A percentile compares a stretch with the other conserved stretches of the same genome.
These are phyloP conservation scores for Siniperca knerii DNA, from an alignment of 2,113 vertebrate species.

Conservation along the genomic window DNA sequence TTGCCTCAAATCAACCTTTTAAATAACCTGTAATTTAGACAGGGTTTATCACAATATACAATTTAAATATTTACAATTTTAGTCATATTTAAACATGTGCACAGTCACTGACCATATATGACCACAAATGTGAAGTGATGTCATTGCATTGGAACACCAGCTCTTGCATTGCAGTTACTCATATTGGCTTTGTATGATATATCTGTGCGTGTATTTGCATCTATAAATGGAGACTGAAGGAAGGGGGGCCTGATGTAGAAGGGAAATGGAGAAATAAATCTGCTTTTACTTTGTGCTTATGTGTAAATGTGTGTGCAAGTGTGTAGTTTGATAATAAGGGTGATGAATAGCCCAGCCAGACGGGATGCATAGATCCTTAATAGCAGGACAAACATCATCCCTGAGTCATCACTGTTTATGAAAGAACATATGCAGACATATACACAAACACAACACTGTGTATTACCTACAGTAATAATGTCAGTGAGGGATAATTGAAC, in stretches of 20 bases:
- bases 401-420: constrained; percentile 32
- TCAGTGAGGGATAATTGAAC: neutral
- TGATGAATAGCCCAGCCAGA: neutral
- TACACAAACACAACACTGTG: constrained; percentile 7
- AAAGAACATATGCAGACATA: neutral
- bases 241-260: neutral
- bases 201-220: constrained; percentile 1
- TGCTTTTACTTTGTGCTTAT: constrained; percentile 9
- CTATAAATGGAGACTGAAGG: neutral
- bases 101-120: neutral
- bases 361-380: constrained; percentile 5
- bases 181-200: neutral
- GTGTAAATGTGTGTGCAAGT: neutral
- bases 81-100: neutral
- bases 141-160: neutral
- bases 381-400: constrained; percentile 5
- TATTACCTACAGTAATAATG: neutral
- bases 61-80: no score
- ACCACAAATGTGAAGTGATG: neutral
- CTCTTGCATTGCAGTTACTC: neutral
- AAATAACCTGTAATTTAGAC: neutral
- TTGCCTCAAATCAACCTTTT: neutral
- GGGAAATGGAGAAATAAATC: neutral
- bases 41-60: neutral
- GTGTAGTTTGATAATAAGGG: neutral